Evolutionary conservation across 2,797 vertebrate species (phyloP), one percentile per base, ranked within the genome.

Genomic region (Lepilemur ruficaudatus): DNA sequence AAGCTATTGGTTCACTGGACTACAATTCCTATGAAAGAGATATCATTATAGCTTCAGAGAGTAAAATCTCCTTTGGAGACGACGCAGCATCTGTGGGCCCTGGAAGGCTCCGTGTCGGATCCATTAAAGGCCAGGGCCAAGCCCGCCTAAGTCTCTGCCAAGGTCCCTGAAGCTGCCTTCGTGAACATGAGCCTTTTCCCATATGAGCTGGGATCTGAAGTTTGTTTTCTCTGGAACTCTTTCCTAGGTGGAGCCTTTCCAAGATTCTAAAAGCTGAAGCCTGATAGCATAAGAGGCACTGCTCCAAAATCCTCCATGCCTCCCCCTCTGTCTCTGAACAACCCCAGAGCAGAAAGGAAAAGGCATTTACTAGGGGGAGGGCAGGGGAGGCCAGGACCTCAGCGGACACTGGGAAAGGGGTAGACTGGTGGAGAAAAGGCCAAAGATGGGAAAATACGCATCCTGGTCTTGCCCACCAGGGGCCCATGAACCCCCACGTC

Each of bases 171-270:
- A 91, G 91, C 97, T 97, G 97, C 96, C n/a, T 92, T 96, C 0
- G 0, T 95, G 98, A 97, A 95, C 38, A 35, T 57, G 95, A 98
- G 94, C 92, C 87, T 43, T 91, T 98, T 98, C 98, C 95, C 97
- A 82, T 80, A 97, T 96, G 97, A 98, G 95, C 97, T 0, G 1
- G 96, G 96, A 97, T 98, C 97, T 98, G 92, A 98, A 97, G 91
- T 97, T 98, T 98, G 98, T 99, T 98, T 98, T 98, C 97, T 98
- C 98, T 98, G 98, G 98, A 98, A 98, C 96, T 86, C 93, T 87
- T 98, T 98, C 97, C 94, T 41, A n/a, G 95, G 98, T 98, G 98
- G 98, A 98, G 97, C 80, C 85, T 86, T 97, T 98, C 98, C 98
- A 99, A 98, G 97, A 97, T 85, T 96, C 96, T 98, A 97, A 98